A percentile compares a stretch with the other conserved stretches of the same genome.
Evolutionary conservation across 2,113 vertebrate genomes (phyloP).

Genomic region (Platichthys flesus): DNA sequence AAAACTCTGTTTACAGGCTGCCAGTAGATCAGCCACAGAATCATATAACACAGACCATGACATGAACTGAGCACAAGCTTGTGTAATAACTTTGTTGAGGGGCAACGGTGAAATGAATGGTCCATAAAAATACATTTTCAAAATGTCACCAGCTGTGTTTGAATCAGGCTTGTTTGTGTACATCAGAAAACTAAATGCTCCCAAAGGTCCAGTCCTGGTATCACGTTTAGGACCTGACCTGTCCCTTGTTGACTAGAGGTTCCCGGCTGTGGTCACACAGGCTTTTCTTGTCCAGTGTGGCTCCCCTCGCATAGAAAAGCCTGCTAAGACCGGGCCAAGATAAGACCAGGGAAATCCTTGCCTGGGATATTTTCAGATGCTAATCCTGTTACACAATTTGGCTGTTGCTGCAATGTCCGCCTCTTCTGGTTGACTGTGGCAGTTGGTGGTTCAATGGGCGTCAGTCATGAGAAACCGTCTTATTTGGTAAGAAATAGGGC

Average conservation of each 20-base stretch:
- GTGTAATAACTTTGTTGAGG: too few relatives aligned
- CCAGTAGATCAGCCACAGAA: too few relatives aligned
- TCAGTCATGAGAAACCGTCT: not conserved
- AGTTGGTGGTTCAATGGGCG: not conserved
- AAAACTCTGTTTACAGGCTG: too few relatives aligned
- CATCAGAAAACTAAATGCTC: not conserved
- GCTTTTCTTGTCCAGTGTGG: conserved; percentile 36
- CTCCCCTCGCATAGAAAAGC: conserved; percentile 64
- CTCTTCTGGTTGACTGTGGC: conserved; percentile 15
- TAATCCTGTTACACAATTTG: conserved; percentile 78
- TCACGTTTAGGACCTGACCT: not conserved
- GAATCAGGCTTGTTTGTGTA: not conserved
- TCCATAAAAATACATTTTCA: too few relatives aligned
- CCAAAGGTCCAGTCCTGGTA: not conserved
- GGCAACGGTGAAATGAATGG: too few relatives aligned
- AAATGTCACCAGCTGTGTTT: not conserved
- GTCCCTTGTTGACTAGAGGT: conserved; percentile 29
- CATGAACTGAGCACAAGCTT: too few relatives aligned
- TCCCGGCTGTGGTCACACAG: conserved; percentile 24
- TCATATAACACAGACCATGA: too few relatives aligned
- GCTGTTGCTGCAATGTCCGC: conserved; percentile 51
- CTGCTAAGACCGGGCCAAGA: conserved; percentile 71
- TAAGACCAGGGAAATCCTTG: conserved; percentile 72
- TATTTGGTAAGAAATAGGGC: too few relatives aligned
- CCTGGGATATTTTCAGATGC: conserved; percentile 75